A percentile compares a stretch with the other conserved stretches of the same genome.
Evolutionary conservation across 2,113 vertebrate genomes (phyloP).

Genomic region (Sorex araneus): DNA sequence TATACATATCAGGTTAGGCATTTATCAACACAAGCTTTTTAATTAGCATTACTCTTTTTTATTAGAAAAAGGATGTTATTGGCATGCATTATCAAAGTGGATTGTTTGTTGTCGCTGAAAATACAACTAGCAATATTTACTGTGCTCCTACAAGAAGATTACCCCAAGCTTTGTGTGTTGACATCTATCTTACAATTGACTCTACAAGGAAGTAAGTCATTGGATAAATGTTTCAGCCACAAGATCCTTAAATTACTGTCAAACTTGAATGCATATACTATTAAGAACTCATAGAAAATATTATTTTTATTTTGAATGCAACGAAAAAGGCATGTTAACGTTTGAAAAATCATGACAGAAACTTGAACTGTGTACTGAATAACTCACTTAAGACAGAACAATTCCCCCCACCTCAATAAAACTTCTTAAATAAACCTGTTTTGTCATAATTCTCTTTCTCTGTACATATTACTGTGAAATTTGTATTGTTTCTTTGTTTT

Average conservation of each 20-base stretch:
- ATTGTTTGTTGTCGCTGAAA: conserved; percentile 6
- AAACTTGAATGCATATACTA: background rate
- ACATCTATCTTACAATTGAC: background rate
- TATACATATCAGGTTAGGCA: background rate
- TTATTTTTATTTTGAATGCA: conserved; percentile 21
- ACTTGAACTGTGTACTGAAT: fast-evolving
- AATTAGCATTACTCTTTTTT: background rate
- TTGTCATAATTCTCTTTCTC: background rate
- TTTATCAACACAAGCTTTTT: background rate
- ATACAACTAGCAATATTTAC: background rate
- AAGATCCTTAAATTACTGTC: background rate
- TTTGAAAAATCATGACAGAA: background rate
- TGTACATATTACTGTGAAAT: background rate
- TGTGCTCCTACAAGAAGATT: background rate
- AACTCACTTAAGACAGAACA: background rate
- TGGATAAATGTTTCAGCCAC: background rate
- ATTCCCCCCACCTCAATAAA: background rate
- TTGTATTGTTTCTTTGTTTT: background rate
- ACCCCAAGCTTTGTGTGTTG: background rate
- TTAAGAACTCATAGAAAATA: background rate
- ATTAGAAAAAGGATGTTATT: background rate
- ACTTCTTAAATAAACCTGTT: background rate
- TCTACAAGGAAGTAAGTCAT: background rate
- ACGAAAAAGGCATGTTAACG: background rate
- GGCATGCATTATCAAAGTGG: background rate